Percentiles rank a stretch among this genome's conserved stretches.
Evolutionary conservation across 2,797 vertebrate species (phyloP).

Genomic region (Malurus splendens): DNA sequence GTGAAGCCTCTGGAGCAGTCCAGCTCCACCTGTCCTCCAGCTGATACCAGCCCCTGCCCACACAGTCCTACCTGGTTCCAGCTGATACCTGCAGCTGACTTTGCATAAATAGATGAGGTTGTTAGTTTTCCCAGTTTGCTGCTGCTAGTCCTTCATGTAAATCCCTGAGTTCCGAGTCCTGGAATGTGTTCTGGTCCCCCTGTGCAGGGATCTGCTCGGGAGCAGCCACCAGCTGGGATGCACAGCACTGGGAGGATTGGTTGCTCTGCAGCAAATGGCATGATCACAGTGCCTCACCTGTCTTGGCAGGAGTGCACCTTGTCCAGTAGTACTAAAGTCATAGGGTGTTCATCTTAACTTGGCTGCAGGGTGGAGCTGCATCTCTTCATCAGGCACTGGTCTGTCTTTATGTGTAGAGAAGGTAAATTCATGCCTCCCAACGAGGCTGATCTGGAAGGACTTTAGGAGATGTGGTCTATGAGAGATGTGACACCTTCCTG

Average conservation of each 20-base stretch:
- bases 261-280: neutral
- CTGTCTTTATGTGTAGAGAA: neutral
- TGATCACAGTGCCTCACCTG: neutral
- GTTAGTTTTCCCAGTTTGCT: neutral
- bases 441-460: neutral
- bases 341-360: neutral
- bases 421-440: rapidly evolving
- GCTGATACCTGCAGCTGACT: neutral
- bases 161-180: neutral
- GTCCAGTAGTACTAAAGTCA: neutral
- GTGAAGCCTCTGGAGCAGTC: neutral
- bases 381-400: neutral
- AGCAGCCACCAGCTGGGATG: neutral
- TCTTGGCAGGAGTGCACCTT: neutral
- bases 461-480: neutral
- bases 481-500: neutral
- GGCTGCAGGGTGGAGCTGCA: neutral
- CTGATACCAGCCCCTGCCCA: neutral
- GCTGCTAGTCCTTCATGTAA: neutral
- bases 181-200: neutral
- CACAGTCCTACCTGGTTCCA: neutral
- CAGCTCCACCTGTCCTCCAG: neutral
- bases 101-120: neutral
- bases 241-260: rapidly evolving
- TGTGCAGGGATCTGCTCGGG: rapidly evolving